Base-by-base conservation (phyloP, 2,797 vertebrate species). In the Helarctos malayanus region DNA sequence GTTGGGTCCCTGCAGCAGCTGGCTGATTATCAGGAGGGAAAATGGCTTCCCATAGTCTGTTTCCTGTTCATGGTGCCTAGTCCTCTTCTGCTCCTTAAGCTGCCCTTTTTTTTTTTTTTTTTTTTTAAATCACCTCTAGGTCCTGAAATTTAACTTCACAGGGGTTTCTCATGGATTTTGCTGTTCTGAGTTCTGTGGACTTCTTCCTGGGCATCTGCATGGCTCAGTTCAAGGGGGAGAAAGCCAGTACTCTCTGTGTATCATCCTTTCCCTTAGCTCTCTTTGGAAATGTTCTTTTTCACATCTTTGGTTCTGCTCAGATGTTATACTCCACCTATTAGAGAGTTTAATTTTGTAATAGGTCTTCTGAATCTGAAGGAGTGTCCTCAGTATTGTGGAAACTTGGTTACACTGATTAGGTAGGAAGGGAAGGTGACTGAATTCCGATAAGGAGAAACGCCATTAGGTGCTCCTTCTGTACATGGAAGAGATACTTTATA, bases 281-380 rank as follows among this genome's bases (percentile, higher is more conserved):
- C 13, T 87, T 84, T 38, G 69, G 59, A 93, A 69, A 79, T 54
- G n/a, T 54, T 59, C 32, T 49, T 38, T 81, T 84, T 56, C 19
- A 35, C n/a, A 32, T 73, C 25, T 68, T 90, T 65, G 18, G 83
- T 95, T 96, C 54, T 83, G 45, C 68, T 88, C 45, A 73, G 65
- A 29, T 73, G 27, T 89, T 86, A 59, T 86, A 59, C 3, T 76
- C 35, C 65, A 14, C 41, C 9, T 65, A 9, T 52, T 54, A 76
- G 59, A 47, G 41, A 68, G 52, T 32, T 57, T 83, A 76, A 80
- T 95, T 91, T 96, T 94, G 3, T 45, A 75, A 93, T 21, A 54
- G 3, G 23, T 59, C 52, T 92, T 97, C 80, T 65, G 38, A 73
- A 78, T 91, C n/a, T 61, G 65, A 90, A 68, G 21, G 7, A 47